phyloP scores from a whole-genome alignment of 2,888 invertebrate genomes.

The Corythucha ciliata region DNA sequence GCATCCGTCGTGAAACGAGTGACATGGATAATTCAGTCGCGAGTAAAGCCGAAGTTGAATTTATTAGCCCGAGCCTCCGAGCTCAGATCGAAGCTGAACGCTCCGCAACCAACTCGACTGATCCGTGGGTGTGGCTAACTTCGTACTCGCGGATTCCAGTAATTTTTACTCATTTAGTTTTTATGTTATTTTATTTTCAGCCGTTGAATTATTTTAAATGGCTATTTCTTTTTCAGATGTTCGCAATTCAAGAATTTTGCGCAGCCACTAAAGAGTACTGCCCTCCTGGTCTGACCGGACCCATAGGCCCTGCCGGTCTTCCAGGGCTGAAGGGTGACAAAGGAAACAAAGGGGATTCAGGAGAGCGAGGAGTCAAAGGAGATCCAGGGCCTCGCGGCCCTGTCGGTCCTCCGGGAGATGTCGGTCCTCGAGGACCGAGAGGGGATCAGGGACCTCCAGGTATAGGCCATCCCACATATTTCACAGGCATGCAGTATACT shows the following conservation, averaged over 20 bases:
- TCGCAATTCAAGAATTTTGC: slow-evolving; percentile 75
- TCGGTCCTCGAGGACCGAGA: slow-evolving; percentile 59
- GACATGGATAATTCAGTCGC: slow-evolving; percentile 30
- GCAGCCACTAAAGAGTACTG: slow-evolving; percentile 74
- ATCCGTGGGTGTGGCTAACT: slow-evolving; percentile 78
- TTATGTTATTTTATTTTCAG: not conserved
- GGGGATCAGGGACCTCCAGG: slow-evolving; percentile 52
- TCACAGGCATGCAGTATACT: too few species aligned
- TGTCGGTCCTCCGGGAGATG: slow-evolving; percentile 55
- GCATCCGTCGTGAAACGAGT: slow-evolving; percentile 24
- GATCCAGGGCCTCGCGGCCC: slow-evolving; percentile 43
- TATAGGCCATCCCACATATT: slow-evolving; percentile 22
- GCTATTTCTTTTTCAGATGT: slow-evolving; percentile 50
- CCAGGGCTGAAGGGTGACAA: slow-evolving; percentile 39
- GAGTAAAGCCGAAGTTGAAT: slow-evolving; percentile 53
- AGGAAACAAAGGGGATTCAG: slow-evolving; percentile 39
- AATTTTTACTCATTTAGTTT: slow-evolving; percentile 42
- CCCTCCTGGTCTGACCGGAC: slow-evolving; percentile 56
- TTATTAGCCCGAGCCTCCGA: slow-evolving; percentile 61
- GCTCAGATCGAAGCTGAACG: slow-evolving; percentile 54
- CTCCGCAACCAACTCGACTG: slow-evolving; percentile 48
- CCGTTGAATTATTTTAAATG: not conserved
- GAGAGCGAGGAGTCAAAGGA: slow-evolving; percentile 43
- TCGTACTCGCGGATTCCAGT: slow-evolving; percentile 80
- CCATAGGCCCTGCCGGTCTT: slow-evolving; percentile 45